Percentiles rank a stretch among this genome's conserved stretches.
phyloP scores from a whole-genome alignment of 2,113 vertebrate genomes.

The Pipa parva region DNA sequence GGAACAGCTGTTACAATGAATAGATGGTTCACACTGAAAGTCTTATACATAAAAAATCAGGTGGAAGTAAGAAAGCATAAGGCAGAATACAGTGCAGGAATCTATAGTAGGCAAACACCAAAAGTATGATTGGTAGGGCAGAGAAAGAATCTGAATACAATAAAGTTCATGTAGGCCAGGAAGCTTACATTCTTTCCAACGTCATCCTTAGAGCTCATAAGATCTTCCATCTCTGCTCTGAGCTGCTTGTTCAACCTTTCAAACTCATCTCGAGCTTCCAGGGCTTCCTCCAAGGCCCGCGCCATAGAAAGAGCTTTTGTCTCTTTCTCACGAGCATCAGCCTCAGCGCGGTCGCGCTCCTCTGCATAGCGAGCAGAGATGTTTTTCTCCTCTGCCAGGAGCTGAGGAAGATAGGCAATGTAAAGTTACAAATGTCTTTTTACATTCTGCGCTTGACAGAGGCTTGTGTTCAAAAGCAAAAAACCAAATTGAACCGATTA shows the following conservation, averaged over 20 bases:
- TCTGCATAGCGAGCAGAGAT: conserved; percentile 87
- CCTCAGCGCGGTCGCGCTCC: conserved; percentile 89
- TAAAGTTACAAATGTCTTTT: neutral
- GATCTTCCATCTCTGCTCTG: conserved; percentile 89
- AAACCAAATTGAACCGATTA: too few relatives aligned
- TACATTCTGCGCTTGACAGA: too few relatives aligned
- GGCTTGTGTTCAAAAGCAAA: too few relatives aligned
- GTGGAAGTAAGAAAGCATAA: too few relatives aligned
- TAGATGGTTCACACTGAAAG: too few relatives aligned
- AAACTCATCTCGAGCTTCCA: conserved; percentile 90
- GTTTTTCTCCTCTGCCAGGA: conserved; percentile 93
- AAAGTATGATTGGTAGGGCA: too few relatives aligned
- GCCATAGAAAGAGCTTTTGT: conserved; percentile 90
- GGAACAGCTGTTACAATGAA: too few relatives aligned
- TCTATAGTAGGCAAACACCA: too few relatives aligned
- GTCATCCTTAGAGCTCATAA: conserved; percentile 97
- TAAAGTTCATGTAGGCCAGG: too few relatives aligned
- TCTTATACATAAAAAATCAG: too few relatives aligned
- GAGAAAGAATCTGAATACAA: too few relatives aligned
- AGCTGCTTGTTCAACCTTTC: conserved; percentile 95
- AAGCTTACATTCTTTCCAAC: conserved; percentile 90
- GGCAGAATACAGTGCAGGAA: too few relatives aligned
- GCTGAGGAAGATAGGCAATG: conserved; percentile 55
- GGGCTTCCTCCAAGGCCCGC: conserved; percentile 84
- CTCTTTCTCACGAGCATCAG: conserved; percentile 92